Percentiles rank a stretch among this genome's conserved stretches.
Conservation (phyloP, 2,113 vertebrate species). For the Solenodon paradoxus region DNA sequence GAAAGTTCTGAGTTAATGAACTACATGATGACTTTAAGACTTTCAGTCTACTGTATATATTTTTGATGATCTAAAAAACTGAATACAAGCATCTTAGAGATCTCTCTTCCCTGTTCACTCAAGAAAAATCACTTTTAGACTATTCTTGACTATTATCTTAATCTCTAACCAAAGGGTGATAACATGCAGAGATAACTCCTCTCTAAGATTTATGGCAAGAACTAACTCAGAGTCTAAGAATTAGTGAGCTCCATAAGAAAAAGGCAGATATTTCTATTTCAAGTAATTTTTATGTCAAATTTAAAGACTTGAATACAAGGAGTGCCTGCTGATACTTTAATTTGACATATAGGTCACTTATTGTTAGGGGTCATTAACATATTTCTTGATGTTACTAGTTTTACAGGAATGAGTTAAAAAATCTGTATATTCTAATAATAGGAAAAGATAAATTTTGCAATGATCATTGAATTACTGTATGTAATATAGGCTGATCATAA, state of each 20-base stretch:
- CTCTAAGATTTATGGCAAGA: background rate
- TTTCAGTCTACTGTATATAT: slow-evolving; percentile 67
- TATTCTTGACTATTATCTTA: slow-evolving; percentile 63
- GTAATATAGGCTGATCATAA: background rate
- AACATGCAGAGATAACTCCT: background rate
- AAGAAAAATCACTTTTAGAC: slow-evolving; percentile 62
- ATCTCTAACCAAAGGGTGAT: slow-evolving; percentile 58
- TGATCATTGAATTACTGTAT: background rate
- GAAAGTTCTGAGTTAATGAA: slow-evolving; percentile 11
- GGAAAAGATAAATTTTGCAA: background rate
- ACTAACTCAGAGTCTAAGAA: background rate
- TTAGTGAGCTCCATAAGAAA: background rate
- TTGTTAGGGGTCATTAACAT: background rate
- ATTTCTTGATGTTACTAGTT: background rate
- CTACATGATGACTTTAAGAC: no score
- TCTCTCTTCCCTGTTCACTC: slow-evolving; percentile 14
- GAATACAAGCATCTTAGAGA: slow-evolving; percentile 53
- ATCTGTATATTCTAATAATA: background rate
- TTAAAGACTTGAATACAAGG: background rate
- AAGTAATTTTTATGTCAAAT: slow-evolving; percentile 11
- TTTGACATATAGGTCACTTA: background rate
- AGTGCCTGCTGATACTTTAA: background rate
- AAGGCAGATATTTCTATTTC: background rate
- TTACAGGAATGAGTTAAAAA: slow-evolving; percentile 27
- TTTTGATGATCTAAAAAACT: slow-evolving; percentile 60